Evolutionary conservation across 92 coral and sea anemone species (phyloP), one percentile per base, ranked within the genome.

Genomic region (Desmophyllum pertusum): DNA sequence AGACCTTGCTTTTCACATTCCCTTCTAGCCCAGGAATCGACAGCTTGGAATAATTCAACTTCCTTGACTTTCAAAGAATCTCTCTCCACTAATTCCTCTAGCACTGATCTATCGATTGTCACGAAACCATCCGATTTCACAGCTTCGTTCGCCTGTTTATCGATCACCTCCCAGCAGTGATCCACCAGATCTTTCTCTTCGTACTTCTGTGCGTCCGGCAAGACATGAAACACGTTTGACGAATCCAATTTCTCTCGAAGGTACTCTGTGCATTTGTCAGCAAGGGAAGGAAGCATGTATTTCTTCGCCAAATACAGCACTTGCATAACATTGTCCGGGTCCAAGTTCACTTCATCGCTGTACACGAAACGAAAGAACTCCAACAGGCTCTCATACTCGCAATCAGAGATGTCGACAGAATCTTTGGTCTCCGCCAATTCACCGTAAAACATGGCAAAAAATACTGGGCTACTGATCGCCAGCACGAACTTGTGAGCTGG

Each of bases 31-130:
- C 95, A 92, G 76, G 48, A 51, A 31, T 86, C 74, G 17, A 92
- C 95, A 29, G 95, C 95, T 79, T 89, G n/a, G 73, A 92, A 92
- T 61, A 92, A 73, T 10, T 85, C 80, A 30, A 86, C 77, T 42
- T 92, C 95, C n/a, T 39, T 25, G 37, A 89, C 63, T 27, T 75
- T 36, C 71, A 86, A 21, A 10, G 79, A 59, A 19, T 91, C 76
- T 27, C 84, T 84, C 69, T 79, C 68, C 38, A 92, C 87, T 14
- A 92, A 36, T 71, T 45, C 35, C 45, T 66, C 75, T 38, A 92
- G 61, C 52, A 83, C 51, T 33, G 80, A 65, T 27, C 37, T 78
- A 18, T 80, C 50, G 42, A 89, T 69, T 38, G 77, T 33, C 25
- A 70, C 68, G 62, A 92, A 92, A 23, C 67, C 79, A 31, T 83